Base-by-base conservation (phyloP, 2,797 vertebrate species). In the Mus caroli region DNA sequence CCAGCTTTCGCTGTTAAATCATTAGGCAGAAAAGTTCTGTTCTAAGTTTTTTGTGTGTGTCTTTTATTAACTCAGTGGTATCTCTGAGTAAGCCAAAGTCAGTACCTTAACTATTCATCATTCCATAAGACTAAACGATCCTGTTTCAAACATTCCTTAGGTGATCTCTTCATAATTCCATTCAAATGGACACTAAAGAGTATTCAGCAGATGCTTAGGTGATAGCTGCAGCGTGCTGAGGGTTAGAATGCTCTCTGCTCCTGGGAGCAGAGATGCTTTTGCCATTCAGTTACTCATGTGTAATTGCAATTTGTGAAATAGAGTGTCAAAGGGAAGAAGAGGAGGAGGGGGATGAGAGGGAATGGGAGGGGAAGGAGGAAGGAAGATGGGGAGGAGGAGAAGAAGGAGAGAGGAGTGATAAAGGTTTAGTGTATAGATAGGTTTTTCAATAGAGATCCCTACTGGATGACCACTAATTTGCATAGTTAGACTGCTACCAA, bases 1-100 rank as follows among this genome's bases (percentile, higher is more conserved):
- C 24, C 40, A 77, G 56, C 62, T 85, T 43, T 76, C 34, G 24
- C 26, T 77, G 15, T 50, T 90, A 97, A 93, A 40, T 97, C 82
- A 94, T 95, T 85, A 86, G 0, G 19, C 94, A 84, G 94, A 86
- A 94, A 46, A 88, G 14, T 86, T 97, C 97, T 94, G 31, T 1
- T 3, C 96, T 94, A 93, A 54, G 20, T 46, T 46, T 52, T 80
- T 93, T 82, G 34, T 73, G 85, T 56, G 80, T 93, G 94, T 90
- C 28, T 26, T 90, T 78, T 71, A 89, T 75, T 71, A 89, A 58
- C 71, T 60, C 90, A 50, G 7, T 62, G 26, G 15, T 4, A 92
- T 4, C 28, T 76, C 14, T 34, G 52, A 28, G 71, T 52, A 62
- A 52, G 15, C 7, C 52, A 69, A 43, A 37, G 78, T 83, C 26